A percentile compares a stretch with the other conserved stretches of the same genome.
Conservation (phyloP, 2,797 vertebrate species). For the Orientallactaga sibirica region DNA sequence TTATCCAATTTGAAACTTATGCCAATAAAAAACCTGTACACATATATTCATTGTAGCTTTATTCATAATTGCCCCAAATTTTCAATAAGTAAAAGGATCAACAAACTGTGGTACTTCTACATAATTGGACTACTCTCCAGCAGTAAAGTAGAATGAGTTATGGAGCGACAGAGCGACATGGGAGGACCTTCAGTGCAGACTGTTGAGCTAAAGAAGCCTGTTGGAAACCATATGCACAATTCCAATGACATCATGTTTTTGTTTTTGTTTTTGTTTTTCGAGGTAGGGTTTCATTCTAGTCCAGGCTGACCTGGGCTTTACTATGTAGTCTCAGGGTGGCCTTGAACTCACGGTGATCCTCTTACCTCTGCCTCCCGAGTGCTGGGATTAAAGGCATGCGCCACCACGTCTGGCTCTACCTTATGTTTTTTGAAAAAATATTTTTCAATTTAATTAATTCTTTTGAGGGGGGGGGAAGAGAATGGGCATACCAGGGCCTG, state of each 20-base stretch:
- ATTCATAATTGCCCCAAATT: conserved; percentile 15
- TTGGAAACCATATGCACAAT: not conserved
- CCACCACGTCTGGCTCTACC: too few relatives aligned
- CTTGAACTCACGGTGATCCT: too few relatives aligned
- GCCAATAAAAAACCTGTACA: not conserved
- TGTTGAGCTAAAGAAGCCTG: not conserved
- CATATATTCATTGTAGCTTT: not conserved
- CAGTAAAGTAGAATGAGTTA: not conserved
- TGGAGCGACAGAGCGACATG: not conserved
- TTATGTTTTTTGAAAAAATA: too few relatives aligned
- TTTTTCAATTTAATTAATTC: too few relatives aligned
- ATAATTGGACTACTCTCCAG: not conserved
- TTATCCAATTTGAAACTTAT: conserved; percentile 5
- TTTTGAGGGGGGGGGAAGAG: too few relatives aligned
- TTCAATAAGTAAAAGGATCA: not conserved
- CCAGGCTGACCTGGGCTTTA: too few relatives aligned
- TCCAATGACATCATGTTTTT: not conserved
- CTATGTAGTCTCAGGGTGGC: too few relatives aligned
- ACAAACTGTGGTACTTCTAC: not conserved
- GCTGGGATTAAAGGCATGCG: too few relatives aligned
- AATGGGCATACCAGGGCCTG: too few relatives aligned
- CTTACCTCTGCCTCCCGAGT: too few relatives aligned
- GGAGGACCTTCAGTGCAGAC: not conserved
- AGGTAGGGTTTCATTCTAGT: too few relatives aligned
- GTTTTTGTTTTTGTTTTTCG: too few relatives aligned